phyloP scores from a whole-genome alignment of 2,888 invertebrate species.

The Pollenia angustigena region DNA sequence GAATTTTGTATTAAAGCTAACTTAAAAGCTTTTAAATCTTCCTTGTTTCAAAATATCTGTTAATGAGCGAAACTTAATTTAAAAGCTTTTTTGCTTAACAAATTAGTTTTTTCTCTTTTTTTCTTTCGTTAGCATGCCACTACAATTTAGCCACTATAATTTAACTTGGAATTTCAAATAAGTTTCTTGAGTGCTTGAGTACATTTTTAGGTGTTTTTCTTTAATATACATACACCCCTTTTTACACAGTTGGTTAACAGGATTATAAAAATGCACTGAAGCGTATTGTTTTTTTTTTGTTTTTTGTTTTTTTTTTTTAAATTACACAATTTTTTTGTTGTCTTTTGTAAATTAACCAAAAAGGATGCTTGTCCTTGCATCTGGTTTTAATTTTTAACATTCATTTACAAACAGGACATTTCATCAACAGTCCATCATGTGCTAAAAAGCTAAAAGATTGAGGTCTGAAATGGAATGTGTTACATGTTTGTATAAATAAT shows the following conservation, averaged over 20 bases:
- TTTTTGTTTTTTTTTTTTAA: background rate
- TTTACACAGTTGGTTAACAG: background rate
- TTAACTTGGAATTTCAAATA: background rate
- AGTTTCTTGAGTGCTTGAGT: background rate
- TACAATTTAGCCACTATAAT: background rate
- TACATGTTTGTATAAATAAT: background rate
- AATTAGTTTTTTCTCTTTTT: background rate
- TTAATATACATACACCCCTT: background rate
- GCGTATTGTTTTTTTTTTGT: slow-evolving; percentile 11
- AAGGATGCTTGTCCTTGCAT: slow-evolving; percentile 37
- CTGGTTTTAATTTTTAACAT: slow-evolving; percentile 6
- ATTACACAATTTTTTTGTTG: background rate
- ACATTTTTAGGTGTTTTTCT: background rate
- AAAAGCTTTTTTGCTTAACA: too few species aligned
- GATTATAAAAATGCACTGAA: slow-evolving; percentile 36
- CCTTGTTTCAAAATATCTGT: too few species aligned
- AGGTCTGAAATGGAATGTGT: slow-evolving; percentile 34
- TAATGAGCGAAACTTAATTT: too few species aligned
- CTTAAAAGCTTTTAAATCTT: too few species aligned
- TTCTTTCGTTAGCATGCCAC: background rate
- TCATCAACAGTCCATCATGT: slow-evolving; percentile 62
- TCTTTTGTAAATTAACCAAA: background rate
- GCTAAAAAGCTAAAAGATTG: slow-evolving; percentile 40
- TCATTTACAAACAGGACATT: slow-evolving; percentile 56
- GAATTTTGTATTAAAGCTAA: too few species aligned